A percentile compares a stretch with the other conserved stretches of the same genome.
phyloP scores from a whole-genome alignment of 2,113 vertebrate genomes.

The Chaetodon auriga region DNA sequence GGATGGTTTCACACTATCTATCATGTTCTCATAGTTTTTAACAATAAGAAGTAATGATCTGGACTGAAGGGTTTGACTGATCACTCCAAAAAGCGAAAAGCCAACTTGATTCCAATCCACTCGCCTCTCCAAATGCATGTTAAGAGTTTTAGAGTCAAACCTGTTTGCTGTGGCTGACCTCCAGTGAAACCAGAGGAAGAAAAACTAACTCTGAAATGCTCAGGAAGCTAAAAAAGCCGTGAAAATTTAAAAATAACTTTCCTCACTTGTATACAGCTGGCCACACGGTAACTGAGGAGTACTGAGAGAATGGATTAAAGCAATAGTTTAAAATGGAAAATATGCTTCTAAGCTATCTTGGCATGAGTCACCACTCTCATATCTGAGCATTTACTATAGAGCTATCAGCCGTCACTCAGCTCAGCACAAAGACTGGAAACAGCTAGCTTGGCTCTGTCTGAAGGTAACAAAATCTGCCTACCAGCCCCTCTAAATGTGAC shows the following conservation, averaged over 20 bases:
- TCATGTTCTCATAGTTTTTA: slow-evolving; percentile 52
- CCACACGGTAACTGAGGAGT: no score
- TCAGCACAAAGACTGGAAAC: no score
- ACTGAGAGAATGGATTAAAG: no score
- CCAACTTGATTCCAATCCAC: slow-evolving; percentile 31
- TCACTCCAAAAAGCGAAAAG: slow-evolving; percentile 29
- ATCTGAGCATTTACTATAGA: neutral
- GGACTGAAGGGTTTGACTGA: slow-evolving; percentile 39
- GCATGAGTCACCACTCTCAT: neutral
- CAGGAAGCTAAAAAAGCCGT: neutral
- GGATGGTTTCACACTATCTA: slow-evolving; percentile 49
- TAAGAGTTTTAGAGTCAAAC: neutral
- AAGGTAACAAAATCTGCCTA: neutral
- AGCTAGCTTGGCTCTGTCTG: neutral
- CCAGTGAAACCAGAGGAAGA: neutral
- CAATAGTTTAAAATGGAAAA: neutral
- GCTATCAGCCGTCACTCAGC: neutral
- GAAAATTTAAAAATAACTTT: neutral
- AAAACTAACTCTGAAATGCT: neutral
- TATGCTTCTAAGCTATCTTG: neutral
- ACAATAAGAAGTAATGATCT: slow-evolving; percentile 64
- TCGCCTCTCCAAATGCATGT: slow-evolving; percentile 17
- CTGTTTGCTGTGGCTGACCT: slow-evolving; percentile 4
- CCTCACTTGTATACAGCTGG: neutral
- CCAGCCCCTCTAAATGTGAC: neutral